Base-by-base conservation (phyloP, 2,113 vertebrate genomes). In the Rhabdornis inornatus region DNA sequence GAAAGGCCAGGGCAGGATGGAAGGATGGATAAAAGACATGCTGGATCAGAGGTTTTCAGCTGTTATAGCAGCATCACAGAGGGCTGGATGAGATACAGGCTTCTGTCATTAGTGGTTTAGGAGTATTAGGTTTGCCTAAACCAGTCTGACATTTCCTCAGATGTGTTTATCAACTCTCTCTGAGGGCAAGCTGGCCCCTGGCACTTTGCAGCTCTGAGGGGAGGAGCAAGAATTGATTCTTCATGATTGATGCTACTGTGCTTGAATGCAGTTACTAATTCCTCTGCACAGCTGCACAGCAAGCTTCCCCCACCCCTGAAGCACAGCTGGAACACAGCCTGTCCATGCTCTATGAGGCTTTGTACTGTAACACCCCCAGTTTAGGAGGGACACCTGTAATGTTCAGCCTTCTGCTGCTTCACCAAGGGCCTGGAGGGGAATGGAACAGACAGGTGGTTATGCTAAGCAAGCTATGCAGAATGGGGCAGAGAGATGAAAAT, bases 221-320 rank as follows among this genome's bases (percentile, higher is more conserved):
- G 90, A 93, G 76, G 85, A 90, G 76, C 57, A 66, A 90, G 60
- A 87, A 87, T 84, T 37, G 55, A 95, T 90, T 90, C 81, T 45
- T 83, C 87, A 66, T 88, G 72, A 64, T 53, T 69, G 91, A 95
- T 56, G 50, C 22, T 19, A 53, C 75, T 21, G 11, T 42, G 82
- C 71, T 56, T 35, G 45, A 88, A 75, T 28, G 66, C 69, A 89
- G 75, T 33, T 9, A 35, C 70, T 91, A 85, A 90, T 44, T 70
- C 76, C 33, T 52, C 79, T 64, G 53, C 45, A 52, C 63, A 91
- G 94, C 87, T 84, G 78, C 83, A 75, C 15, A 28, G 76, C 55
- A 55, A 81, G 49, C 13, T 55, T 60, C 70, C 35, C n/a, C 59
- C 76, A 6, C 7, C 57, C 66, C 89, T 31, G 28, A 31, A 83